A percentile compares a stretch with the other conserved stretches of the same genome.
Conservation (phyloP, 2,113 vertebrate genomes). For the Sisor rabdophorus region DNA sequence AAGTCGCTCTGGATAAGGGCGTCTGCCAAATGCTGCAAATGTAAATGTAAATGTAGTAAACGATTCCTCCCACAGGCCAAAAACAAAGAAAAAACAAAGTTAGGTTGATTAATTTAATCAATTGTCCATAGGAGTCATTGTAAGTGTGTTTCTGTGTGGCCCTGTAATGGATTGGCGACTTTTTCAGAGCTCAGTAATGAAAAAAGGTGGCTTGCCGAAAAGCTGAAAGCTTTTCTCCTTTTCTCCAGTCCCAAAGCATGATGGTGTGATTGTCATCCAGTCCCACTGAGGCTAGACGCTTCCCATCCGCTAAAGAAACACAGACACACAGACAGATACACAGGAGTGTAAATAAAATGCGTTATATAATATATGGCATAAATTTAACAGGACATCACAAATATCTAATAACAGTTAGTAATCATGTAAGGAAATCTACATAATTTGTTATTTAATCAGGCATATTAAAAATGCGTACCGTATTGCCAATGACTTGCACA, state of each 20-base stretch:
- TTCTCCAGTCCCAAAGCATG: constrained; percentile 97
- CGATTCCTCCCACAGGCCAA: no score
- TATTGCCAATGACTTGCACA: neutral
- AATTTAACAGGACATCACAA: constrained; percentile 23
- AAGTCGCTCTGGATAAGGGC: no score
- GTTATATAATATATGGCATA: neutral
- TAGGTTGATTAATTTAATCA: no score
- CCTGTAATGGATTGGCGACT: no score
- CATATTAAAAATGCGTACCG: neutral
- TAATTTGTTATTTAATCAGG: constrained; percentile 3
- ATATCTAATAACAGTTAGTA: constrained; percentile 29
- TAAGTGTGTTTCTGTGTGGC: no score
- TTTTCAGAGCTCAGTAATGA: neutral
- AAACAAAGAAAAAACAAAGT: no score
- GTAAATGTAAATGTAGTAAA: no score
- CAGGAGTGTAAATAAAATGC: neutral
- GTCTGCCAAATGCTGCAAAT: no score
- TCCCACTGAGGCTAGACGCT: constrained; percentile 89
- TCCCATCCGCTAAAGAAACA: constrained; percentile 83
- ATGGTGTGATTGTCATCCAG: constrained; percentile 92
- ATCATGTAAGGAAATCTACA: constrained; percentile 4
- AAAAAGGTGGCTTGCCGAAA: constrained; percentile 73
- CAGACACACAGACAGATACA: constrained; percentile 29
- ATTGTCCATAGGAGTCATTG: no score
- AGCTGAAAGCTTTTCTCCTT: constrained; percentile 91